Evolutionary conservation across 2,113 vertebrate species (phyloP).

Genomic region (Eudyptes chrysolophus): DNA sequence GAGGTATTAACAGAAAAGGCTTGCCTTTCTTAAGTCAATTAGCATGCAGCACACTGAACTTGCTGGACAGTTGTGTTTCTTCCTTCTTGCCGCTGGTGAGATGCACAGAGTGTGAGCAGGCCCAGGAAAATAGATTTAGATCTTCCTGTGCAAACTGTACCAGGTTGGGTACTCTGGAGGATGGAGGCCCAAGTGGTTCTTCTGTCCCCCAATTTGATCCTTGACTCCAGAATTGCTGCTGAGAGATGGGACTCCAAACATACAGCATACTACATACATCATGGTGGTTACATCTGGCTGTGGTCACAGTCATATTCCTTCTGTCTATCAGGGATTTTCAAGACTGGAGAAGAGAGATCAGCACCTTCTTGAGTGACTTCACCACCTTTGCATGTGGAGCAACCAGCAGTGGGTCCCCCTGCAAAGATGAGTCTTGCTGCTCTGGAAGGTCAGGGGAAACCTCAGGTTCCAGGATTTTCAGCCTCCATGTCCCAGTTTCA

Average conservation of each 20-base stretch:
- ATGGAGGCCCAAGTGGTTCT: background rate
- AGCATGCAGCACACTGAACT: background rate
- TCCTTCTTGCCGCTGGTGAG: background rate
- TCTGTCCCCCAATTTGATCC: rapidly evolving
- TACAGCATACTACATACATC: rapidly evolving
- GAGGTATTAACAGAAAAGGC: background rate
- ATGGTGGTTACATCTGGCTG: background rate
- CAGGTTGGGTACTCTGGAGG: rapidly evolving
- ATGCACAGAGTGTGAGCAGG: background rate
- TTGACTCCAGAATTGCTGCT: background rate
- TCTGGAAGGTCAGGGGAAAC: background rate
- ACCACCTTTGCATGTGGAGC: background rate
- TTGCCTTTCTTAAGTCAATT: background rate
- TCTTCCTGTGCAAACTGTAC: background rate
- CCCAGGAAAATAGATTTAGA: background rate
- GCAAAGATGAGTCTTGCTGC: background rate
- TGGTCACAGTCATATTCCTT: background rate
- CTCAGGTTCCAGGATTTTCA: background rate
- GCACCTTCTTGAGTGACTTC: background rate
- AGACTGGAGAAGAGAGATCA: background rate
- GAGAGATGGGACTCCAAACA: background rate
- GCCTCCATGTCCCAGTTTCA: background rate
- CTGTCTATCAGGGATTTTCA: background rate
- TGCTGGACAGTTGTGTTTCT: background rate
- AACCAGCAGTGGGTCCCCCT: background rate